phyloP scores from a whole-genome alignment of 2,113 vertebrate species.

The Peromyscus polionotus region DNA sequence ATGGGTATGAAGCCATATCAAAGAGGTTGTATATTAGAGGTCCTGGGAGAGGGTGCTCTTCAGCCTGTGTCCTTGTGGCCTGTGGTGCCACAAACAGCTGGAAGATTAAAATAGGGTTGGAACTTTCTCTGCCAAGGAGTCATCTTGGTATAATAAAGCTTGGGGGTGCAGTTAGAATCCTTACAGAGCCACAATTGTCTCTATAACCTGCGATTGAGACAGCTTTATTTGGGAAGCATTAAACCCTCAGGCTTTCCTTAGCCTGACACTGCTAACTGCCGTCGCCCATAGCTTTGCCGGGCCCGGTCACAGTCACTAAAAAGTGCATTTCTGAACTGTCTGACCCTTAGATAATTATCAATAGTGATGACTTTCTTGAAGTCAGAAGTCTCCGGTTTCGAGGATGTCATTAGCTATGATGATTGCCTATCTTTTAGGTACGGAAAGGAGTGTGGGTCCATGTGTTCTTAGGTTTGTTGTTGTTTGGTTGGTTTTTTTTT shows the following conservation, averaged over 20 bases:
- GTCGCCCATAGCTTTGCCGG: constrained; percentile 41
- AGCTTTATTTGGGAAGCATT: constrained; percentile 58
- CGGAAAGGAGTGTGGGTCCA: not conserved
- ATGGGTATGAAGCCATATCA: constrained; percentile 2
- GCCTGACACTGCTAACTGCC: constrained; percentile 25
- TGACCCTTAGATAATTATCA: constrained; percentile 55
- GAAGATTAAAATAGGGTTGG: constrained; percentile 13
- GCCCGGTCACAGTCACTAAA: constrained; percentile 10
- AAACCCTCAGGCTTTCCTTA: constrained; percentile 33
- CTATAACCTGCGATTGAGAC: constrained; percentile 27
- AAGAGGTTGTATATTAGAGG: constrained; percentile 29
- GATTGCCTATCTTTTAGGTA: not conserved
- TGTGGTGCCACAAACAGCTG: constrained; percentile 14
- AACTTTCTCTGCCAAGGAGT: not conserved
- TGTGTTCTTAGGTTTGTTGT: constrained; percentile 2
- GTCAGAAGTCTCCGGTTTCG: not conserved
- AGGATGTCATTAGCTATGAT: not conserved
- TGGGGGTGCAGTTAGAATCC: not conserved
- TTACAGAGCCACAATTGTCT: not conserved
- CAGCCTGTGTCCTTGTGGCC: not conserved
- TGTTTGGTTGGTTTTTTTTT: no score
- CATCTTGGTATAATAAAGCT: not conserved
- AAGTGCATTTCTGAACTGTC: not conserved
- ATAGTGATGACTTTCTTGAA: not conserved
- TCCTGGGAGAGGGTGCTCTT: not conserved